Percentiles rank a stretch among this genome's conserved stretches.
Conservation (phyloP, 2,888 invertebrate species). For the Dryobotodes eremita region DNA sequence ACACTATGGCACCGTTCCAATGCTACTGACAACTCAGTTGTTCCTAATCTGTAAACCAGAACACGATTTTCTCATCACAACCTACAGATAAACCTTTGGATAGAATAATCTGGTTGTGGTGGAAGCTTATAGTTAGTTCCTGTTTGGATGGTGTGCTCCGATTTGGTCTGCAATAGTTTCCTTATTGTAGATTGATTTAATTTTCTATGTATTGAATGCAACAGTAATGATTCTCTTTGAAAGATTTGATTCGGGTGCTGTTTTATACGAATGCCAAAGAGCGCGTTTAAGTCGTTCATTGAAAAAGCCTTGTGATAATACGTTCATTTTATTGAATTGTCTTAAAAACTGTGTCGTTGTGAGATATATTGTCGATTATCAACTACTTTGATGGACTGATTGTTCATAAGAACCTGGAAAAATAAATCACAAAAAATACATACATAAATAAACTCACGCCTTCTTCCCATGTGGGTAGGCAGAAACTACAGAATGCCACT, state of each 20-base stretch:
- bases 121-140: slow-evolving; percentile 67
- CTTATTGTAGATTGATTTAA: neutral
- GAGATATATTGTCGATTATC: neutral
- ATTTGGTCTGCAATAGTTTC: slow-evolving; percentile 20
- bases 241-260: neutral
- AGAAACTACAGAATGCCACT: too few relatives aligned
- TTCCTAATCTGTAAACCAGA: slow-evolving; percentile 67
- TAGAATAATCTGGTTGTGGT: slow-evolving; percentile 67
- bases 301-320: neutral
- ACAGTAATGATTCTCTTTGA: neutral
- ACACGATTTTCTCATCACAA: slow-evolving; percentile 73
- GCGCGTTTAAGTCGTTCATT: neutral
- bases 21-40: slow-evolving; percentile 61
- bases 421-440: too few relatives aligned
- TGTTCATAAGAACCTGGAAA: neutral
- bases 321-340: neutral
- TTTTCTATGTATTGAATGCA: neutral
- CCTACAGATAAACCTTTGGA: slow-evolving; percentile 67
- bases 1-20: slow-evolving; percentile 50
- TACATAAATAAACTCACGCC: too few relatives aligned
- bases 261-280: neutral
- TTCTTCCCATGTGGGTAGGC: too few relatives aligned
- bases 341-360: too few relatives aligned
- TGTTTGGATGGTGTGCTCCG: slow-evolving; percentile 54
- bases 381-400: too few relatives aligned